Conservation (phyloP, 2,113 vertebrate genomes). For the Illadopsis cleaveri region DNA sequence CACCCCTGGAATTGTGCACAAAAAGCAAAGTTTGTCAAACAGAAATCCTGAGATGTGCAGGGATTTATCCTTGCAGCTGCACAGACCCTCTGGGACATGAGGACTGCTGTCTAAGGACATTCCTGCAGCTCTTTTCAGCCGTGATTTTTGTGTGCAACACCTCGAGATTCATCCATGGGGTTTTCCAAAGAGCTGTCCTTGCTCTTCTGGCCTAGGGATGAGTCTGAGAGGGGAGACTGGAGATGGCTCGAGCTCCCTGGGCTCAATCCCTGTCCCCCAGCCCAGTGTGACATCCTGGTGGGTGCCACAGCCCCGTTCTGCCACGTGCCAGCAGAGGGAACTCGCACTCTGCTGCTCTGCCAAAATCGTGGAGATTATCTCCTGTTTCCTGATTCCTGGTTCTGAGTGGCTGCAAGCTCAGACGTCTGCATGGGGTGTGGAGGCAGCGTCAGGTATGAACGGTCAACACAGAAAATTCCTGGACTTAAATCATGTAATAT, state of each 20-base stretch:
- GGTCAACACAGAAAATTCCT: background rate
- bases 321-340: constrained; percentile 46
- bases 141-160: background rate
- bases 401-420: background rate
- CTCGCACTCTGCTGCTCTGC: background rate
- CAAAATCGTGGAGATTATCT: background rate
- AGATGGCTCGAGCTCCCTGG: accelerated
- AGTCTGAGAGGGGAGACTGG: background rate
- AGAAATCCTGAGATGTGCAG: background rate
- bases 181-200: background rate
- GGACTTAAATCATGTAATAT: background rate
- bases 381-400: background rate
- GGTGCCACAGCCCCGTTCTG: background rate
- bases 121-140: background rate
- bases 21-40: background rate
- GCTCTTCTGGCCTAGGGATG: background rate
- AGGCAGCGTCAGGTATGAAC: background rate
- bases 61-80: background rate
- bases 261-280: background rate
- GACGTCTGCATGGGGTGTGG: background rate
- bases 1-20: background rate
- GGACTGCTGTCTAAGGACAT: background rate
- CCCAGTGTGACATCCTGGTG: background rate
- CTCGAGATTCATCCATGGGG: background rate
- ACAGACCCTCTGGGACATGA: accelerated